These are phyloP conservation scores for Sinocyclocheilus grahami DNA, from an alignment of 2,113 vertebrate species.

Conservation along the genomic window DNA sequence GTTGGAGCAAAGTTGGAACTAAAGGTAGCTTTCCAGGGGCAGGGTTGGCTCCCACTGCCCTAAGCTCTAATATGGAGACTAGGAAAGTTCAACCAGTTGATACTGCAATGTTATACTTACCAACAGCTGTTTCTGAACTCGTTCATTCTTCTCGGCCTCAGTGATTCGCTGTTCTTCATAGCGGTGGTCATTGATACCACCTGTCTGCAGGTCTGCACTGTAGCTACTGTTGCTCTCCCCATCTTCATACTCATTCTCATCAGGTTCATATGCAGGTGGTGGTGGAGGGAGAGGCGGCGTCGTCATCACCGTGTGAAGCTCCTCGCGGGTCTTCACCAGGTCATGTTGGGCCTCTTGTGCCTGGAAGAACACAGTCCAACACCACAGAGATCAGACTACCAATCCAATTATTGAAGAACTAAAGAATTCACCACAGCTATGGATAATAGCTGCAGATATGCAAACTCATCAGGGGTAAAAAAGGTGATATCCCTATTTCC, in stretches of 20 bases:
- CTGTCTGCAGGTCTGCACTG: conserved; percentile 86
- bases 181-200: conserved; percentile 85
- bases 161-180: conserved; percentile 88
- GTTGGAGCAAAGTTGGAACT: too few relatives aligned
- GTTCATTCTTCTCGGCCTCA: conserved; percentile 92
- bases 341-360: conserved; percentile 87
- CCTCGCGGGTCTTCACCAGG: conserved; percentile 88
- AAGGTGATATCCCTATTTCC: not conserved
- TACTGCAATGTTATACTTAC: conserved; percentile 69
- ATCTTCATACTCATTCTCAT: conserved; percentile 81
- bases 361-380: conserved; percentile 66
- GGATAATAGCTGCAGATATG: not conserved
- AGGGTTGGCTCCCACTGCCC: too few relatives aligned
- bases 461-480: not conserved
- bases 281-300: conserved; percentile 80
- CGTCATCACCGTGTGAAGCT: conserved; percentile 85
- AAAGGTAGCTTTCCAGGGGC: too few relatives aligned
- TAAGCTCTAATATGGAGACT: not conserved
- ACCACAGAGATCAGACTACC: not conserved
- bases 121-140: conserved; percentile 89
- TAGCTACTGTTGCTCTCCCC: conserved; percentile 79
- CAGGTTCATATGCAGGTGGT: conserved; percentile 77
- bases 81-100: not conserved
- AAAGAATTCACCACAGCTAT: not conserved
- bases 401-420: not conserved